Evolutionary conservation across 53 echinoderm and acorn worm genomes (phyloP).

Genomic region (Mesocentrotus franciscanus): DNA sequence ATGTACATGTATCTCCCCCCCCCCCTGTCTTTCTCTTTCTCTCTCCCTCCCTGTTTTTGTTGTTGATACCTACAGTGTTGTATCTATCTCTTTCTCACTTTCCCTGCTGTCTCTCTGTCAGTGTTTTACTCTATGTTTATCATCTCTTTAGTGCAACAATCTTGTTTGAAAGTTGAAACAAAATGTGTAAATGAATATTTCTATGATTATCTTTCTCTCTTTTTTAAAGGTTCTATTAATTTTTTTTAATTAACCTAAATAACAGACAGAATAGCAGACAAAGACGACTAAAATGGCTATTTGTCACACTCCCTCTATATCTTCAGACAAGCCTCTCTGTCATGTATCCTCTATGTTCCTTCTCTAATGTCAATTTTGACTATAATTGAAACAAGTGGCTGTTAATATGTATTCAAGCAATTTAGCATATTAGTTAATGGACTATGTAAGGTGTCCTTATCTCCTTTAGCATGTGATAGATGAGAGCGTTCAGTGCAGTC

Average conservation of each 20-base stretch:
- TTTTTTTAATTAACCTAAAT: too few species aligned
- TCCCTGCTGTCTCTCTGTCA: background rate
- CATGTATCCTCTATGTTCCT: background rate
- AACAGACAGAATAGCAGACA: too few species aligned
- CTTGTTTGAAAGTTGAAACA: background rate
- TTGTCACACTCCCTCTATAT: background rate
- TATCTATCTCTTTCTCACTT: background rate
- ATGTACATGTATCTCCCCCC: too few species aligned
- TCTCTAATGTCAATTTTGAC: background rate
- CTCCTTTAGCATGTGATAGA: slow-evolving; percentile 12
- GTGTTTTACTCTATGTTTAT: background rate
- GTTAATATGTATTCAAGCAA: slow-evolving; percentile 17
- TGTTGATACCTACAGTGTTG: too few species aligned
- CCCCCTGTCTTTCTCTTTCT: too few species aligned
- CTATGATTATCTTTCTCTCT: too few species aligned
- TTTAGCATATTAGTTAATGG: slow-evolving; percentile 37
- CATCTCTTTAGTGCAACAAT: background rate
- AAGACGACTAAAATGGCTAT: too few species aligned
- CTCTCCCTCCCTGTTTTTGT: background rate
- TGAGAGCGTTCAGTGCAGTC: background rate
- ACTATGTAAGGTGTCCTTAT: slow-evolving; percentile 19
- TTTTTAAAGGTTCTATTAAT: too few species aligned
- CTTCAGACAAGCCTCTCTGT: background rate
- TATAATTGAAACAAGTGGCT: background rate
- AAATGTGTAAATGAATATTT: too few species aligned